These are phyloP conservation scores for Benitochromis conjunctus DNA, from an alignment of 2,113 vertebrate species.

Conservation along the genomic window DNA sequence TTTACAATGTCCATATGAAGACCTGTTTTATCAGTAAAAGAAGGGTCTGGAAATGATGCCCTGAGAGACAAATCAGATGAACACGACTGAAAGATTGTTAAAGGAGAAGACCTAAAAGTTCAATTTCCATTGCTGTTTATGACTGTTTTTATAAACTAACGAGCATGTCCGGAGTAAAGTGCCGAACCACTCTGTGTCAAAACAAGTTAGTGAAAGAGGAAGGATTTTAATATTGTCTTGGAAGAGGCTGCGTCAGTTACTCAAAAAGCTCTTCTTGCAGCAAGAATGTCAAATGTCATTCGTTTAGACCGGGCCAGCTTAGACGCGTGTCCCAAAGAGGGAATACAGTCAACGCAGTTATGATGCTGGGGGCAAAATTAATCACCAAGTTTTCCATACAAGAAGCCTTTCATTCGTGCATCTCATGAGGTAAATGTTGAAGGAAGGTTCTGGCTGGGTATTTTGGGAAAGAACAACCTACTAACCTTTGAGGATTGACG, in stretches of 20 bases:
- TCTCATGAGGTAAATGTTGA: slow-evolving; percentile 48
- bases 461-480: slow-evolving; percentile 40
- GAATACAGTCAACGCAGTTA: slow-evolving; percentile 40
- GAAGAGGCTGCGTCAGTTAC: neutral
- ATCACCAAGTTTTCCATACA: slow-evolving; percentile 40
- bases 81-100: neutral
- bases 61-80: neutral
- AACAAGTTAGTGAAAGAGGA: neutral
- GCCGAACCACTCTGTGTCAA: neutral
- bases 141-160: neutral
- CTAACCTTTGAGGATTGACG: slow-evolving; percentile 47
- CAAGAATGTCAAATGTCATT: neutral
- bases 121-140: neutral
- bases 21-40: neutral
- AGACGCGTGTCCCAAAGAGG: neutral
- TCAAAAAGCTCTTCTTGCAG: neutral
- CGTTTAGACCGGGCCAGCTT: neutral
- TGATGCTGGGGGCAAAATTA: slow-evolving; percentile 35
- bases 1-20: neutral
- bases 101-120: neutral
- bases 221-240: neutral
- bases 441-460: slow-evolving; percentile 21
- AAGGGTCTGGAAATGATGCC: neutral
- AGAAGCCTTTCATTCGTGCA: slow-evolving; percentile 29
- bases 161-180: neutral